Base-by-base conservation (phyloP, 2,888 invertebrate species). In the Acleris sparsana region DNA sequence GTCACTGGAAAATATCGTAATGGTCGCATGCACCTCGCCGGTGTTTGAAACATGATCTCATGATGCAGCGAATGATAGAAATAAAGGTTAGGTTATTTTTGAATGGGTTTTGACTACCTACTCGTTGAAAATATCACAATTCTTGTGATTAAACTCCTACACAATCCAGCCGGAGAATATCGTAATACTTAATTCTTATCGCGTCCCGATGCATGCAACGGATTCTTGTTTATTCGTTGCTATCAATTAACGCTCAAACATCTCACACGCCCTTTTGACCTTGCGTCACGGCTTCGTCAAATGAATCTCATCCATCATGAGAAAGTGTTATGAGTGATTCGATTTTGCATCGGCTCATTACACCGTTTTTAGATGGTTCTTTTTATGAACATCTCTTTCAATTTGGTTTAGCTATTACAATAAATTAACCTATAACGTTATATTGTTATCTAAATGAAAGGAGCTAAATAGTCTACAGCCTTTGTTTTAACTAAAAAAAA, bases 211-310 rank as follows among this genome's bases (percentile, higher is more conserved):
- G 18, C 33, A 48, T 53, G 61, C 65, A 22, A 52, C 20, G 17
- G 22, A 25, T 33, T 55, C 18, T 62, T 53, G 49, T 51, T 57
- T 43, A 48, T 61, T 53, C 53, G 25, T 29, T 43, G 57, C 52
- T 61, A 66, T 66, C 66, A 29, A 62, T 66, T 62, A 62, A 51
- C 51, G 68, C 59, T 65, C 43, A 71, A 71, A 71, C 71, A 69
- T 71, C 69, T 75, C 73, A 62, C 75, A 75, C 73, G 75, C 72
- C 75, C 73, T 71, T 71, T 66, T 73, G 75, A 75, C 72, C 75
- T 67, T 53, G 55, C 52, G 61, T 58, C 69, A 68, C 60, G 63
- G 61, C 63, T 67, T 63, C 62, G 67, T 69, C 69, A 70, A 73
- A 73, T 73, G 72, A 74, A 75, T 72, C 60, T 71, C 72, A 74